Percentiles rank a stretch among this genome's conserved stretches.
Evolutionary conservation across 2,888 invertebrate genomes (phyloP).

Genomic region (Lordiphosa fenestrarum): DNA sequence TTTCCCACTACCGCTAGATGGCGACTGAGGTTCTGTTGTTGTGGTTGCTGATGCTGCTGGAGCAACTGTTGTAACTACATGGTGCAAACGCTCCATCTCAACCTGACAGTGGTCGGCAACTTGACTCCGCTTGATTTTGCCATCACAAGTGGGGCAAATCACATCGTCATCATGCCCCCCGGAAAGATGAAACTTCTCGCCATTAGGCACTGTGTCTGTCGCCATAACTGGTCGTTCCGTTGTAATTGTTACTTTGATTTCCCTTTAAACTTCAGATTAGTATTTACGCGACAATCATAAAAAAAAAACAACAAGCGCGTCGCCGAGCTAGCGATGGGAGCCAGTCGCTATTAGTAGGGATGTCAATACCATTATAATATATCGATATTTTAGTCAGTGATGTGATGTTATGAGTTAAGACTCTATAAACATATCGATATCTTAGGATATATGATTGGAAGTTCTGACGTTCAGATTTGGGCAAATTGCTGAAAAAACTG

Average conservation of each 20-base stretch:
- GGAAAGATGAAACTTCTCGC: conserved; percentile 49
- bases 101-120: conserved; percentile 90
- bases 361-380: background rate
- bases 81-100: conserved; percentile 87
- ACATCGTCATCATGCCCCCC: conserved; percentile 51
- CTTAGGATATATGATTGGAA: too few species aligned
- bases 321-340: conserved; percentile 5
- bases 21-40: conserved; percentile 12
- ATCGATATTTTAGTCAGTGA: background rate
- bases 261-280: conserved; percentile 1
- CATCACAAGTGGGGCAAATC: conserved; percentile 95
- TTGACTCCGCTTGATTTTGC: conserved; percentile 90
- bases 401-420: too few species aligned
- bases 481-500: too few species aligned
- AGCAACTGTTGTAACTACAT: conserved; percentile 25
- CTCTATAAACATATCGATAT: too few species aligned
- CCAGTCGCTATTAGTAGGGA: too few species aligned
- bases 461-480: too few species aligned
- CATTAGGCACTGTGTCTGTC: conserved; percentile 55
- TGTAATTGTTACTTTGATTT: conserved; percentile 4
- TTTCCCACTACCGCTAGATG: conserved; percentile 19
- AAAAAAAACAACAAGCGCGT: conserved; percentile 13
- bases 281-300: conserved; percentile 2
- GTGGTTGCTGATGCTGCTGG: conserved; percentile 7
- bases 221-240: conserved; percentile 37